phyloP scores from a whole-genome alignment of 2,797 vertebrate species.

The Basileuterus tristriatus region DNA sequence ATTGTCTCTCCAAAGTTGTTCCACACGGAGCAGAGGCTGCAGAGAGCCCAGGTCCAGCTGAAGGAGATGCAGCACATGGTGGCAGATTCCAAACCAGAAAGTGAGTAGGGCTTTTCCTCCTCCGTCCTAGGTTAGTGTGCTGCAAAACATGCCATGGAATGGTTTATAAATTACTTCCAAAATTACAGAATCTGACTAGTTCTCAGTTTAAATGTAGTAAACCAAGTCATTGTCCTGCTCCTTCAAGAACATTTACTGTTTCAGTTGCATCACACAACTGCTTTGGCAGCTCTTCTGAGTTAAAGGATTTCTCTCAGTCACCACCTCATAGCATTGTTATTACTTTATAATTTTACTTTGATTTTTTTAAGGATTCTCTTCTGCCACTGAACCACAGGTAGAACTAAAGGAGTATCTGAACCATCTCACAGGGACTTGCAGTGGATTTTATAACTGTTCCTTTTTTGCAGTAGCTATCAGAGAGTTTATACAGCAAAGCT shows the following conservation, averaged over 20 bases:
- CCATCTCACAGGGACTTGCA: neutral
- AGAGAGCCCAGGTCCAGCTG: constrained; percentile 89
- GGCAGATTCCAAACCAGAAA: constrained; percentile 92
- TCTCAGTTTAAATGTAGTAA: neutral
- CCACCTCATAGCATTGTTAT: neutral
- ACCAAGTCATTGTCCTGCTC: neutral
- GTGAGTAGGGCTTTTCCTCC: constrained; percentile 81
- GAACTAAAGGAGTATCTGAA: neutral
- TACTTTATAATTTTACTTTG: neutral
- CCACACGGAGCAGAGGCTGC: constrained; percentile 89
- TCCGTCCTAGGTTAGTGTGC: neutral
- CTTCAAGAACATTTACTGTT: neutral
- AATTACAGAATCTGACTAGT: neutral
- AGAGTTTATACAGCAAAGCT: constrained; percentile 56
- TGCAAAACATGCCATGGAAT: neutral
- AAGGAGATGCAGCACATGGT: constrained; percentile 91
- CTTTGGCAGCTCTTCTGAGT: neutral
- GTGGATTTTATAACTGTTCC: constrained; percentile 33
- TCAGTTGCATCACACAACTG: neutral
- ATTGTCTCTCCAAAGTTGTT: constrained; percentile 84
- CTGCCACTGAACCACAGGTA: neutral
- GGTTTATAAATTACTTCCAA: neutral
- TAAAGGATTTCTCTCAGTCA: neutral
- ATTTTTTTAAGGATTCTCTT: neutral
- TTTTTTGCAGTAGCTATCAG: constrained; percentile 34